Conservation (phyloP, 2,113 vertebrate genomes). For the Collichthys lucidus region DNA sequence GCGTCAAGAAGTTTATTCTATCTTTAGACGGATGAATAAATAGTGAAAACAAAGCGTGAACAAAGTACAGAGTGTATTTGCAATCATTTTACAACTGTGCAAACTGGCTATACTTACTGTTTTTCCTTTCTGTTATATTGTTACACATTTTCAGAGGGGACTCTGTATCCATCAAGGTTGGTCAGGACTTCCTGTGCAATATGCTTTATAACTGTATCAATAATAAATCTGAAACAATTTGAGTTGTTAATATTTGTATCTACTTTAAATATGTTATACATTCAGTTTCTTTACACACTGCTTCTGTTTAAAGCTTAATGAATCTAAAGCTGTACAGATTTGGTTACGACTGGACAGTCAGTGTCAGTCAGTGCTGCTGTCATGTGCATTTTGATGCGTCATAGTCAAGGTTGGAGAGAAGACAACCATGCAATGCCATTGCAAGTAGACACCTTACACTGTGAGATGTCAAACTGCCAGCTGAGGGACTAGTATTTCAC, state of each 20-base stretch:
- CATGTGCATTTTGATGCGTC: not conserved
- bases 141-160: constrained; percentile 35
- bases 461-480: not conserved
- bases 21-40: constrained; percentile 18
- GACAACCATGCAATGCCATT: not conserved
- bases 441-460: not conserved
- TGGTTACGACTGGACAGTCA: not conserved
- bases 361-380: too few relatives aligned
- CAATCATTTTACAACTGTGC: constrained; percentile 31
- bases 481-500: not conserved
- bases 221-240: constrained; percentile 72
- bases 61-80: constrained; percentile 49
- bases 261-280: not conserved
- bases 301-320: not conserved
- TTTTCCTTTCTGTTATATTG: constrained; percentile 47
- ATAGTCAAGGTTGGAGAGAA: not conserved
- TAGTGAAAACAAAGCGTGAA: constrained; percentile 31
- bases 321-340: not conserved
- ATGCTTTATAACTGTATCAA: constrained; percentile 76
- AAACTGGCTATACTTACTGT: constrained; percentile 16
- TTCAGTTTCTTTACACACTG: not conserved
- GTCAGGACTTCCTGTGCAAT: constrained; percentile 80
- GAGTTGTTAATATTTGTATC: constrained; percentile 22
- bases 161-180: constrained; percentile 51
- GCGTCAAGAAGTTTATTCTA: constrained; percentile 15